Evolutionary conservation across 2,797 vertebrate species (phyloP), one percentile per base, ranked within the genome.

Genomic region (Smutsia temminckii): DNA sequence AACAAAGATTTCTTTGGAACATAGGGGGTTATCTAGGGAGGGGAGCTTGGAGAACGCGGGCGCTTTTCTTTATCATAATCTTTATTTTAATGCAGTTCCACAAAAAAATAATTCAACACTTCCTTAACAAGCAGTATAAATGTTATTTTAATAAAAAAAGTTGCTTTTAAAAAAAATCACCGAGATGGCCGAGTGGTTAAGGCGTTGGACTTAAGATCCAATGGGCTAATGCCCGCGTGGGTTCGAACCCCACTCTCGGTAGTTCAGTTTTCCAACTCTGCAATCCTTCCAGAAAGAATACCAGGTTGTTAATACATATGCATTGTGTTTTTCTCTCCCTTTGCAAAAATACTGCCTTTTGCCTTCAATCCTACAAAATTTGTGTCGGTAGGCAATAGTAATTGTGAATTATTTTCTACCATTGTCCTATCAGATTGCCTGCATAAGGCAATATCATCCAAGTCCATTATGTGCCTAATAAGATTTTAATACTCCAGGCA

Each of bases 201-300:
- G 95, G 96, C 80, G 79, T 97, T 97, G 96, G 94, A 90, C 77
- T 95, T 96, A 94, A 96, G 92, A 95, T 95, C 89, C 92, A 94
- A 96, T 95, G 94, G 95, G 91, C 93, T n/a, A 14, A 8, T 89
- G 95, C 93, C 93, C 71, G 91, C 95, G 93, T 96, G 96, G 96
- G 96, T 96, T 96, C 84, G 84, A 96, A 91, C 96, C 93, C 96
- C 96, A 95, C 95, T 96, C 95, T 91, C 91, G 93, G 96, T 95
- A 95, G 0, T 0, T 12, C 11, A 3, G 11, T 40, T 46, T 46
- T 46, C 2, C 11, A 46, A 12, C 46, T 46, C 10, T 2, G 1
- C 1, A 0, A 0, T 71, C 23, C 13, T 14, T 32, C 2, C 23
- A 2, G 71, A 12, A 37, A 23, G 18, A 21, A 8, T 4, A 42